These are phyloP conservation scores for Sinonovacula constricta DNA, from an alignment of 1,140 invertebrate genomes.

Conservation along the genomic window DNA sequence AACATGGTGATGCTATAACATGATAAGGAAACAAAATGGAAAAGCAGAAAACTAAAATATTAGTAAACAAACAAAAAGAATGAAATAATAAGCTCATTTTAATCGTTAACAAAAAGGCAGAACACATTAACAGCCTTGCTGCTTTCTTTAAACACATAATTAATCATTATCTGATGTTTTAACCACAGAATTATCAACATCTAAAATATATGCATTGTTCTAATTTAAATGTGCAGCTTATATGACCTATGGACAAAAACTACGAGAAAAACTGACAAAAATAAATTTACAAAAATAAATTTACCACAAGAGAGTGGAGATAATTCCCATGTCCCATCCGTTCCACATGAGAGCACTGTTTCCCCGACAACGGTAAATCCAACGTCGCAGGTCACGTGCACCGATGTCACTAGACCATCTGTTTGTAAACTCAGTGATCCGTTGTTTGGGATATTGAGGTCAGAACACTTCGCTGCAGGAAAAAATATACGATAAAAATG, in stretches of 20 bases:
- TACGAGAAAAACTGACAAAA: not conserved
- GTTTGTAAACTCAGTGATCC: not conserved
- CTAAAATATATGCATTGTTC: too few species aligned
- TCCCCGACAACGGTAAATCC: not conserved
- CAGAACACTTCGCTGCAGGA: not conserved
- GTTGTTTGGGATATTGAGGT: not conserved
- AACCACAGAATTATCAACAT: not conserved
- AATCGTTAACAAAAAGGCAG: too few species aligned
- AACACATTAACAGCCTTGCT: not conserved
- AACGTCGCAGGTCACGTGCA: not conserved
- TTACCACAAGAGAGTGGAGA: not conserved
- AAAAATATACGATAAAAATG: not conserved
- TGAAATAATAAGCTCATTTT: too few species aligned
- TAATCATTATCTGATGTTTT: not conserved
- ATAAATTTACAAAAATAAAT: not conserved
- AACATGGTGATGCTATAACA: too few species aligned
- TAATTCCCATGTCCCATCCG: not conserved
- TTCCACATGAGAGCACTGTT: not conserved
- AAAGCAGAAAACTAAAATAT: too few species aligned
- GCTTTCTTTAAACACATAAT: not conserved
- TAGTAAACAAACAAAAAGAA: too few species aligned
- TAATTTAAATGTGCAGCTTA: too few species aligned
- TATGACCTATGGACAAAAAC: too few species aligned
- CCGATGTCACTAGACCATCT: not conserved
- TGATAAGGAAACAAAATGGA: too few species aligned